phyloP scores from a whole-genome alignment of 2,113 vertebrate species.

The Leuciscus idus region DNA sequence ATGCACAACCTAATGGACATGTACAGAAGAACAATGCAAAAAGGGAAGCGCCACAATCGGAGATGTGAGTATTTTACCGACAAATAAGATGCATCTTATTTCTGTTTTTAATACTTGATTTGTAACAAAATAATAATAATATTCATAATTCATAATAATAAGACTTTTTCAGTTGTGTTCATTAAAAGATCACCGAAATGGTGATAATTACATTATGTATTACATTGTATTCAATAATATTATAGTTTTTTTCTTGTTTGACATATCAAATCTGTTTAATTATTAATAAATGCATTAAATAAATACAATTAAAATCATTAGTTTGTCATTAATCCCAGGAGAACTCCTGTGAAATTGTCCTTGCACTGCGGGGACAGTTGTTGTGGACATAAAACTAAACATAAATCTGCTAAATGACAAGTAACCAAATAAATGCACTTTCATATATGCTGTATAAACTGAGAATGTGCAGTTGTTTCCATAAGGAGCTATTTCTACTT shows the following conservation, averaged over 20 bases:
- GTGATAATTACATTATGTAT: neutral
- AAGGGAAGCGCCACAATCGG: conserved; percentile 90
- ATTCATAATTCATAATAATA: neutral
- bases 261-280: neutral
- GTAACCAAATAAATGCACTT: neutral
- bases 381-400: neutral
- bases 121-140: neutral
- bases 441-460: neutral
- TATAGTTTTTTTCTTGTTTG: neutral
- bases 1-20: conserved; percentile 36
- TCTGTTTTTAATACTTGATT: neutral
- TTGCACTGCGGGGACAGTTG: too few species aligned
- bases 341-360: neutral
- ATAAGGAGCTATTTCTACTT: neutral
- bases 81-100: neutral
- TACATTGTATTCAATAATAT: neutral
- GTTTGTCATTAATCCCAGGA: neutral
- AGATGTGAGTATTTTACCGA: conserved; percentile 87
- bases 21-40: conserved; percentile 83
- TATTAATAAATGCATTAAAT: neutral
- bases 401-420: conserved; percentile 2
- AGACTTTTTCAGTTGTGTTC: neutral
- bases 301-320: neutral
- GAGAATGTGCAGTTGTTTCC: neutral
- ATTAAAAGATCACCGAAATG: neutral